Evolutionary conservation across 2,888 invertebrate genomes (phyloP), one percentile per base, ranked within the genome.

Genomic region (Apodemia mormo): DNA sequence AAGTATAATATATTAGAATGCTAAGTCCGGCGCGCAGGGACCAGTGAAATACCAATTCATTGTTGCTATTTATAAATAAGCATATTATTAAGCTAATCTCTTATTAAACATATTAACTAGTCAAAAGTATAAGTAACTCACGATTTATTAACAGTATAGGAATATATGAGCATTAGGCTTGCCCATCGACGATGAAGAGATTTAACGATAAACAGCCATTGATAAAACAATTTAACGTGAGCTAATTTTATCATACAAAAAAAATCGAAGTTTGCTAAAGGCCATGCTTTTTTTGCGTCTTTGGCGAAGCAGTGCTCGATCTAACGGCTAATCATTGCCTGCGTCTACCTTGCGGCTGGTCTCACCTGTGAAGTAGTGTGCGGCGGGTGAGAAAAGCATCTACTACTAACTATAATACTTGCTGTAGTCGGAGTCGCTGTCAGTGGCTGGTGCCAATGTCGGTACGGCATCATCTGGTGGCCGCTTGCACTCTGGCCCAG

Each of bases 331-430:
- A 76, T 70, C 56, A 61, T 65, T 40, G 64, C 68, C 70, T 67
- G 70, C 69, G 70, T 66, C 69, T 54, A 65, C 74, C 72, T 73
- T 67, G 69, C 74, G 71, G 71, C 64, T 68, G 71, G 74, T 80
- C 80, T 80, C 76, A 80, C 80, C 80, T 73, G 72, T 77, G 78
- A 79, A 79, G 80, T 81, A 78, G 69, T 52, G 75, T 74, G 77
- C 75, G 78, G 77, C 81, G 79, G 85, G 85, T 81, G 86, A 83
- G 82, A 79, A 76, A 91, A 92, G 92, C 92, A 82, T 83, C 92
- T 91, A 92, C 89, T 84, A 92, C 92, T 92, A 92, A 92, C 92
- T 92, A 89, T 92, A 92, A 92, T 92, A 92, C 92, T 92, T 92
- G 92, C 92, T 92, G 92, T 92, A 92, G 90, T 92, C 92, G 86